A percentile compares a stretch with the other conserved stretches of the same genome.
phyloP scores from a whole-genome alignment of 2,888 invertebrate species.

The Latheticus oryzae region DNA sequence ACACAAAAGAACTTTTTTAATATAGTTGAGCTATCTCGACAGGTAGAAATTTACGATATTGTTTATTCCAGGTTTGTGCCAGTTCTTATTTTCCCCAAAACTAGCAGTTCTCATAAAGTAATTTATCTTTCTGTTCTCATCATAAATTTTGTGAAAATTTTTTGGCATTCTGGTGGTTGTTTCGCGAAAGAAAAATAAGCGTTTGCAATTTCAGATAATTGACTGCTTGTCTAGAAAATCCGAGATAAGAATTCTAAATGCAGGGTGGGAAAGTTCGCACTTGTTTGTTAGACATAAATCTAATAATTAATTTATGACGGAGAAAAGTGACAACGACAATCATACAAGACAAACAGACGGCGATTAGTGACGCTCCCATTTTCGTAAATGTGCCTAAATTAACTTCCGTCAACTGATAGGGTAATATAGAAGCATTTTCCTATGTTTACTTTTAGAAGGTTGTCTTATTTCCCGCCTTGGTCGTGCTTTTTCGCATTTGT shows the following conservation, averaged over 20 bases:
- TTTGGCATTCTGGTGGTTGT: slow-evolving; percentile 16
- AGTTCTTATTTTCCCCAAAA: not conserved
- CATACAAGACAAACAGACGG: slow-evolving; percentile 6
- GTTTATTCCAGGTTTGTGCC: slow-evolving; percentile 16
- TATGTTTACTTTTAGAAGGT: slow-evolving; percentile 9
- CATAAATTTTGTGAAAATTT: slow-evolving; percentile 14
- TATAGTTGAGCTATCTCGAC: not conserved
- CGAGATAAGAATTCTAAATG: slow-evolving; percentile 10
- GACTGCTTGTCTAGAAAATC: slow-evolving; percentile 14
- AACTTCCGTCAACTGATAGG: slow-evolving; percentile 11
- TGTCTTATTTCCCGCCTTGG: slow-evolving; percentile 1
- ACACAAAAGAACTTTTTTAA: not conserved
- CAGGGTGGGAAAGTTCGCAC: not conserved
- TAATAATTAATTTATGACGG: slow-evolving; percentile 6
- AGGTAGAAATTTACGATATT: slow-evolving; percentile 24
- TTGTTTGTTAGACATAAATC: slow-evolving; percentile 12
- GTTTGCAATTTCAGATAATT: slow-evolving; percentile 17
- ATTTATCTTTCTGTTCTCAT: slow-evolving; percentile 2
- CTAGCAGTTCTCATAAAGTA: not conserved
- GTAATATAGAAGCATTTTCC: slow-evolving; percentile 6
- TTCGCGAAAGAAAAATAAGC: slow-evolving; percentile 21
- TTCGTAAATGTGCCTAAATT: slow-evolving; percentile 11
- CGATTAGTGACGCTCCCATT: not conserved
- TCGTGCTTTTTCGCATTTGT: slow-evolving; percentile 14
- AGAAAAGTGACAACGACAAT: slow-evolving; percentile 5